Evolutionary conservation across 2,888 invertebrate species (phyloP).

Genomic region (Osmoderma eremita): DNA sequence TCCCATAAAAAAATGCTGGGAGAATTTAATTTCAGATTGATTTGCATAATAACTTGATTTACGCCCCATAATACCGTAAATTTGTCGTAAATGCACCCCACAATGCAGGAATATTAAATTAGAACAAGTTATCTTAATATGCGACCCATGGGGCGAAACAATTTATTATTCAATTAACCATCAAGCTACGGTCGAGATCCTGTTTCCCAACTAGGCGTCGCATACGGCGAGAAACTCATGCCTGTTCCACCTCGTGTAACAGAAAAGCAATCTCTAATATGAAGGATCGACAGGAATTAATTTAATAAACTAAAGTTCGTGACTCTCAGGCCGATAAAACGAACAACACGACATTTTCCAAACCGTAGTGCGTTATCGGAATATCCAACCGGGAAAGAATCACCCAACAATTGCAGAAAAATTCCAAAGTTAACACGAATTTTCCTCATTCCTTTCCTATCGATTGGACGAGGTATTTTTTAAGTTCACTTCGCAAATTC

Average conservation of each 20-base stretch:
- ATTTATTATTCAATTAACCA: constrained; percentile 30
- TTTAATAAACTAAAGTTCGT: constrained; percentile 22
- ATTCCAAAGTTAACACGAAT: neutral
- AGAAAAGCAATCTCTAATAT: constrained; percentile 23
- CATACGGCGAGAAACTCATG: constrained; percentile 11
- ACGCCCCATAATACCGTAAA: constrained; percentile 8
- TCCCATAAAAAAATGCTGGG: too few species aligned
- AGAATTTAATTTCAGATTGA: too few species aligned
- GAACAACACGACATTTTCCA: constrained; percentile 11
- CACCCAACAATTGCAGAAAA: neutral
- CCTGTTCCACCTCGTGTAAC: constrained; percentile 21
- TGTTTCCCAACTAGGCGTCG: constrained; percentile 9
- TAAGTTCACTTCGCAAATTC: too few species aligned
- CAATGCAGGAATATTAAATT: constrained; percentile 20
- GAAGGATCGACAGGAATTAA: constrained; percentile 26
- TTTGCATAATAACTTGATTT: too few species aligned
- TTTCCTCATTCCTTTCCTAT: too few species aligned
- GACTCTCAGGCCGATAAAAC: constrained; percentile 10
- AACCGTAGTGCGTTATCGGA: neutral
- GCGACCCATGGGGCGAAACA: constrained; percentile 20
- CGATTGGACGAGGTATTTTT: too few species aligned
- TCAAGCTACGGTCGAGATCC: constrained; percentile 17
- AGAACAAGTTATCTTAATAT: constrained; percentile 29
- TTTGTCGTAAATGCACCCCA: constrained; percentile 15
- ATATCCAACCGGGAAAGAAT: neutral